Base-by-base conservation (phyloP, 2,797 vertebrate genomes). In the Xenopus petersii region DNA sequence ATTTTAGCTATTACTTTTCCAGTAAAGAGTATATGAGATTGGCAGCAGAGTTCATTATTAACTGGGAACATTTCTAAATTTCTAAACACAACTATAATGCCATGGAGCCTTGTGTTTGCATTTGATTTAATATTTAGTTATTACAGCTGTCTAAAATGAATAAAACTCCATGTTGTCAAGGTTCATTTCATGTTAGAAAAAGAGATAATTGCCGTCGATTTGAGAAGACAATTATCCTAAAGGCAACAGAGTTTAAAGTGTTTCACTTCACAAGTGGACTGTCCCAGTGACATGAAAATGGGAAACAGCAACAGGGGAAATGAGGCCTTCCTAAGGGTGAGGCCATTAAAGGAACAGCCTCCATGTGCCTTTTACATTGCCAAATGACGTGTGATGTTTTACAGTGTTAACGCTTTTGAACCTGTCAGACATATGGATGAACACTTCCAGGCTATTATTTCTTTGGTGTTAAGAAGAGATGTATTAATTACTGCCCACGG, bases 221-320 rank as follows among this genome's bases (percentile, higher is more conserved):
- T 70, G 60, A 73, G 15, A 64, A 46, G 54, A 70, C 71, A 78
- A 78, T 78, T 73, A 73, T 73, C 66, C 46, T 65, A 26, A 47
- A 48, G 75, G 51, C 60, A 64, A 56, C 59, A 36, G n/a, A 51
- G 60, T 73, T 78, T 48, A 73, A 78, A 64, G 46, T 70, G 60
- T 73, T 64, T 70, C 58, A 33, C 42, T 73, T 70, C 46, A 63
- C 66, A 73, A 64, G 75, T 69, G 65, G 75, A 64, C 51, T 70
- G 76, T 60, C 42, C 47, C 54, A 21, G 16, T 78, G 71, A 73
- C 62, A 78, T 59, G 76, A 60, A 73, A 73, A 77, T 62, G 62
- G 65, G 21, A 73, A 64, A 59, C 70, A 69, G 70, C 70, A 73
- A 8, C n/a, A 49, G 15, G 66, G 58, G 24, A 30, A 58, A 55